A percentile compares a stretch with the other conserved stretches of the same genome.
These are phyloP conservation scores for Zapornia atra DNA, from an alignment of 2,113 vertebrate genomes.

Conservation along the genomic window DNA sequence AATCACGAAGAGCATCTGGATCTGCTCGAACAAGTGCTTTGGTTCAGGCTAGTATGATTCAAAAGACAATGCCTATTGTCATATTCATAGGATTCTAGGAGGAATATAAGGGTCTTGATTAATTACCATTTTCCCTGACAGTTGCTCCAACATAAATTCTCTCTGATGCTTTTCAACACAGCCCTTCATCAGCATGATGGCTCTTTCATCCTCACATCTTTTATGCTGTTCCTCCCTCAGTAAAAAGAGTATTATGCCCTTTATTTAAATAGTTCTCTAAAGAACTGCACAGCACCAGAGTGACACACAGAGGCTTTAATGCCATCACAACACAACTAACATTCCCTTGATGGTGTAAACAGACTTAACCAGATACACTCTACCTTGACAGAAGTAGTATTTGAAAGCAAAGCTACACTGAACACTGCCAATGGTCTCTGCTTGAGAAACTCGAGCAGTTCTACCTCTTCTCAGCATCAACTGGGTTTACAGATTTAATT, in stretches of 20 bases:
- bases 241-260: neutral
- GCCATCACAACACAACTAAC: neutral
- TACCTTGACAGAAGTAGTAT: too few relatives aligned
- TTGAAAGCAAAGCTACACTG: neutral
- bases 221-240: neutral
- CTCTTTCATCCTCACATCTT: neutral
- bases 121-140: conserved; percentile 22
- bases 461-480: neutral
- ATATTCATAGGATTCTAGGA: neutral
- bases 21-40: neutral
- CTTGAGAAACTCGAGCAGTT: neutral
- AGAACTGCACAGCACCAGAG: neutral
- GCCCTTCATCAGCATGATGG: neutral
- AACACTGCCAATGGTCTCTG: neutral
- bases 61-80: neutral
- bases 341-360: neutral
- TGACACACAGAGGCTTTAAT: neutral
- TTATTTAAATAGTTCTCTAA: neutral
- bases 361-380: neutral
- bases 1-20: neutral
- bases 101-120: neutral
- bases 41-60: neutral
- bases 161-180: neutral
- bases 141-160: conserved; percentile 12
- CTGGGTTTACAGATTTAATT: accelerated